Conservation (phyloP, 1,140 invertebrate species). For the Brachionus plicatilis region DNA sequence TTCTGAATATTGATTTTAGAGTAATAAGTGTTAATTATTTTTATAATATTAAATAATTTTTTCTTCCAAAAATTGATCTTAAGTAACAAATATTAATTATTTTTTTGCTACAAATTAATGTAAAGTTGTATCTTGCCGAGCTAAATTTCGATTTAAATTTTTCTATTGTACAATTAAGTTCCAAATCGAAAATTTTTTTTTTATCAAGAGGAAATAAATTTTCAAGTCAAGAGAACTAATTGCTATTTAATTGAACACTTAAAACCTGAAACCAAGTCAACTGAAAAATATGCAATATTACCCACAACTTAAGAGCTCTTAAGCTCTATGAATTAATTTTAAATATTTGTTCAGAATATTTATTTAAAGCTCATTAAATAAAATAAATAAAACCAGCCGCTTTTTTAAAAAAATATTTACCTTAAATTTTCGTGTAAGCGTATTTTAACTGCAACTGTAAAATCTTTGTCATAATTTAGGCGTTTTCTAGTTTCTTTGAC, state of each 20-base stretch:
- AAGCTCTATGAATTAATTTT: background rate
- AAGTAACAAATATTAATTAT: too few species aligned
- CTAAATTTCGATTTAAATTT: background rate
- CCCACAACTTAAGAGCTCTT: background rate
- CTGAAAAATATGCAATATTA: background rate
- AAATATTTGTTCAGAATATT: background rate
- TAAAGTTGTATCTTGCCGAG: background rate
- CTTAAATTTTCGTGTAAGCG: conserved; percentile 63
- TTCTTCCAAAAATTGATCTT: too few species aligned
- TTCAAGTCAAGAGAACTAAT: background rate
- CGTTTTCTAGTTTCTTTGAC: conserved; percentile 62
- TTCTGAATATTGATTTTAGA: too few species aligned
- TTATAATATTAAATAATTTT: too few species aligned
- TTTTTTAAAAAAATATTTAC: conserved; percentile 45
- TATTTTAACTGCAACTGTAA: conserved; percentile 86
- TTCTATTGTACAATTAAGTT: background rate
- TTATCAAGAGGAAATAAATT: background rate
- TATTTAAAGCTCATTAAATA: background rate
- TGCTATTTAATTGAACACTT: background rate
- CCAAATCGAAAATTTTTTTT: background rate
- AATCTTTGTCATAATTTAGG: conserved; percentile 58
- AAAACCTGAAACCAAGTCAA: background rate
- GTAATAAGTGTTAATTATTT: too few species aligned
- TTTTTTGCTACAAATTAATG: too few species aligned
- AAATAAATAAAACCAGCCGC: background rate